These are phyloP conservation scores for Anarhynchus alexandrinus DNA, from an alignment of 2,113 vertebrate genomes.

Conservation along the genomic window DNA sequence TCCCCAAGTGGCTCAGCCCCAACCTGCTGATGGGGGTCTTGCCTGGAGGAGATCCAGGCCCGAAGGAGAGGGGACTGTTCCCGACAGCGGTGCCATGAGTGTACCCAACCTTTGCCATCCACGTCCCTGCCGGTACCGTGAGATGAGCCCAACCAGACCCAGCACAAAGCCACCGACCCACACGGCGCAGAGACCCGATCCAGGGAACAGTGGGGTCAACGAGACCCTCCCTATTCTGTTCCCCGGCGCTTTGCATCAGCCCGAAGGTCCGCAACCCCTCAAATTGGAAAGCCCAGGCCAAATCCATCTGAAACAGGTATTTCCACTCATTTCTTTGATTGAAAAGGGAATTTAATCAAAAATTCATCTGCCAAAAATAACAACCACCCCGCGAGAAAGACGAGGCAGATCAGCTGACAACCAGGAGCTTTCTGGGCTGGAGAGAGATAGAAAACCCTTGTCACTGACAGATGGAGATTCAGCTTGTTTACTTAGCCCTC, in stretches of 20 bases:
- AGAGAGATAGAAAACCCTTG: not conserved
- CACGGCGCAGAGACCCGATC: accelerated
- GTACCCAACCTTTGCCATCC: not conserved
- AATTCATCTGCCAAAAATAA: slow-evolving; percentile 25
- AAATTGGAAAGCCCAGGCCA: not conserved
- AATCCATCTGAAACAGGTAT: not conserved
- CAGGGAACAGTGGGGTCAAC: not conserved
- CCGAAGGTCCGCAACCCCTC: not conserved
- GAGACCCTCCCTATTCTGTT: accelerated
- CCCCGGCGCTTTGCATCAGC: not conserved
- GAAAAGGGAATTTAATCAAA: slow-evolving; percentile 8
- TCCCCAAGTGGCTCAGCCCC: not conserved
- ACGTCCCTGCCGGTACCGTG: accelerated
- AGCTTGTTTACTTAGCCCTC: slow-evolving; percentile 2
- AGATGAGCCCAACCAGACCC: not conserved
- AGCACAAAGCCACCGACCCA: not conserved
- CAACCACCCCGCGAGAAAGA: not conserved
- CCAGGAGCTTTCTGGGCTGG: not conserved
- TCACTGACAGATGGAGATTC: slow-evolving; percentile 28
- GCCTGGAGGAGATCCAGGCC: not conserved
- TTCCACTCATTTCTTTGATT: not conserved
- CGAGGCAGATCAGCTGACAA: slow-evolving; percentile 31
- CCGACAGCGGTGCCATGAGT: accelerated
- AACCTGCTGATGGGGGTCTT: not conserved
- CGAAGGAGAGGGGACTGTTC: not conserved